Evolutionary conservation across 2,888 invertebrate genomes (phyloP).

Genomic region (Microplitis manilae): DNA sequence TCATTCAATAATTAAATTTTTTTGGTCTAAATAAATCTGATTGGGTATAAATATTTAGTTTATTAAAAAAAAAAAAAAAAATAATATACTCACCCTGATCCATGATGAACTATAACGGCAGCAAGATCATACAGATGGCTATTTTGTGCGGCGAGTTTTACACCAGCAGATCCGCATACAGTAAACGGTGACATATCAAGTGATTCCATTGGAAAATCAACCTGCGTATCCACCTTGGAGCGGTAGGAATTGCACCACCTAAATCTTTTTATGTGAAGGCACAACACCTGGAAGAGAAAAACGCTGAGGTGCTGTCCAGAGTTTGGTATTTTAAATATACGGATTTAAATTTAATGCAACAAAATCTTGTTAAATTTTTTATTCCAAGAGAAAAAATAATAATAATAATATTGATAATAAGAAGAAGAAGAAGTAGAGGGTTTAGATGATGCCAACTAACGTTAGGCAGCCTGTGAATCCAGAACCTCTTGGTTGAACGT

Average conservation of each 20-base stretch:
- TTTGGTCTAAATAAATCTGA: too few species aligned
- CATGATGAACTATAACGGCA: constrained; percentile 87
- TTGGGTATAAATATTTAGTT: too few species aligned
- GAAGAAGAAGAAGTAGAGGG: neutral
- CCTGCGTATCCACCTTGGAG: constrained; percentile 85
- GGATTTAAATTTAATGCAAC: neutral
- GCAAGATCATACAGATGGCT: constrained; percentile 83
- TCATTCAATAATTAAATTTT: too few species aligned
- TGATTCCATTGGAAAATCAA: constrained; percentile 83
- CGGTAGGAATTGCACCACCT: constrained; percentile 86
- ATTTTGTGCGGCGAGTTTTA: constrained; percentile 77
- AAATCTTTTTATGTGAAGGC: constrained; percentile 87
- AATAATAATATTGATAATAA: neutral
- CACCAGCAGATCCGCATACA: constrained; percentile 78
- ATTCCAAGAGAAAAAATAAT: neutral
- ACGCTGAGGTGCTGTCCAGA: constrained; percentile 20
- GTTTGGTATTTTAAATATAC: constrained; percentile 2
- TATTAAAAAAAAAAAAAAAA: constrained; percentile 35
- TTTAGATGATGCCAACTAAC: constrained; percentile 70
- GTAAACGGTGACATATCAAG: constrained; percentile 86
- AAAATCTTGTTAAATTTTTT: neutral
- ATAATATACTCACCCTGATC: constrained; percentile 77
- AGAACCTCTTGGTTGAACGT: constrained; percentile 88
- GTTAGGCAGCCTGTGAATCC: constrained; percentile 86
- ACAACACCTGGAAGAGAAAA: constrained; percentile 76